These are phyloP conservation scores for Entomobrya proxima DNA, from an alignment of 2,888 invertebrate species.

Conservation along the genomic window DNA sequence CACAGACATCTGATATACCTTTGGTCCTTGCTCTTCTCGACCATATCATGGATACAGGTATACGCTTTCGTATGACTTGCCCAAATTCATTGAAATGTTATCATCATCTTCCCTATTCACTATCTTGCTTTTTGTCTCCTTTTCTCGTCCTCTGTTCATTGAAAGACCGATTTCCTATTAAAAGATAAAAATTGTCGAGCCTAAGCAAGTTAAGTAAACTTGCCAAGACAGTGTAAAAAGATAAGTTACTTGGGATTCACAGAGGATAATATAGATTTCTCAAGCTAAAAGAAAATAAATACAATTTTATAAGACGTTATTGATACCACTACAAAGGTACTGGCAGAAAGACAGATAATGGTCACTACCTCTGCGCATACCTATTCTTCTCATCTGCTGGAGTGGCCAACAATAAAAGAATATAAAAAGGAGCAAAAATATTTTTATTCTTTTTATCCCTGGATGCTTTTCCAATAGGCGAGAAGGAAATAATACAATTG, in stretches of 20 bases:
- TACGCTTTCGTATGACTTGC: background rate
- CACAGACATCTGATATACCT: conserved; percentile 63
- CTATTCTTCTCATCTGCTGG: background rate
- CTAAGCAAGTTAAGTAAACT: conserved; percentile 41
- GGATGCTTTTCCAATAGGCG: too few species aligned
- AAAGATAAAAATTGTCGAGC: conserved; percentile 13
- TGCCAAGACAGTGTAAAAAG: conserved; percentile 37
- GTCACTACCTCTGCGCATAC: conserved; percentile 25
- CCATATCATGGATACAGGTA: background rate
- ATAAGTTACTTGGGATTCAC: conserved; percentile 60
- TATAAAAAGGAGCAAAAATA: background rate
- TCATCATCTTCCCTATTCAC: background rate
- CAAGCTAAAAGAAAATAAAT: conserved; percentile 20
- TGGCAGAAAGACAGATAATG: conserved; percentile 41
- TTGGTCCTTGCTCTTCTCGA: conserved; percentile 8
- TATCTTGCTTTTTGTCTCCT: background rate
- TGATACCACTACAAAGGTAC: conserved; percentile 41
- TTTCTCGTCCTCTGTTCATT: background rate
- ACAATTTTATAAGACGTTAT: conserved; percentile 27
- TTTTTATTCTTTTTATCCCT: conserved; percentile 9
- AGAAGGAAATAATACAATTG: too few species aligned
- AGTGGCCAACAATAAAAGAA: background rate
- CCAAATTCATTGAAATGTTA: conserved; percentile 56
- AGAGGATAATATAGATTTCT: background rate
- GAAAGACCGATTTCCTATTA: conserved; percentile 31